These are phyloP conservation scores for Thamnophis sirtalis DNA, from an alignment of 2,113 vertebrate genomes.

Conservation along the genomic window DNA sequence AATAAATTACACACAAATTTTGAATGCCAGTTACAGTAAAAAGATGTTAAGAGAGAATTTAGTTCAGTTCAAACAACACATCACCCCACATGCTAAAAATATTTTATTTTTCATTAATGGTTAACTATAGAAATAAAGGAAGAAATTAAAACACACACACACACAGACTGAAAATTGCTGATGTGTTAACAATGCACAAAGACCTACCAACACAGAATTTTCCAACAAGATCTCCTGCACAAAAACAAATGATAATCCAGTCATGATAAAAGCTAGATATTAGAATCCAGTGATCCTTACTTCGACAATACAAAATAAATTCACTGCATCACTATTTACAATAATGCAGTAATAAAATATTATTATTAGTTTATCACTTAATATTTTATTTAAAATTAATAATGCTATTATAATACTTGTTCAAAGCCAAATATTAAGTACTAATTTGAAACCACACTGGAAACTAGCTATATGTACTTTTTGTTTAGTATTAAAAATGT, in stretches of 20 bases:
- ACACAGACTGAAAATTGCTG: slow-evolving; percentile 66
- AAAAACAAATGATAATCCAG: slow-evolving; percentile 79
- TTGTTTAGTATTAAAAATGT: neutral
- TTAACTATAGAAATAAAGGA: slow-evolving; percentile 59
- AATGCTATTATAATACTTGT: slow-evolving; percentile 1
- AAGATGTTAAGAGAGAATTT: slow-evolving; percentile 59
- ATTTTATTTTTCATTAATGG: slow-evolving; percentile 61
- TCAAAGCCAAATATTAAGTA: neutral
- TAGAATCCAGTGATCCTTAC: slow-evolving; percentile 58
- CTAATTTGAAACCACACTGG: neutral
- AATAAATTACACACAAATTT: slow-evolving; percentile 45
- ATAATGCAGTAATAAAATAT: neutral
- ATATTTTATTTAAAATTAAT: slow-evolving; percentile 6
- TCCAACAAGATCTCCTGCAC: slow-evolving; percentile 96
- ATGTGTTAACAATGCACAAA: slow-evolving; percentile 61
- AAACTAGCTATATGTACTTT: neutral
- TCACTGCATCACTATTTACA: slow-evolving; percentile 21
- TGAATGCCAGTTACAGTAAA: slow-evolving; percentile 47
- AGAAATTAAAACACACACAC: slow-evolving; percentile 49
- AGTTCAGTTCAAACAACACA: slow-evolving; percentile 56
- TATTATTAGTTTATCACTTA: neutral
- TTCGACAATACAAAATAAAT: slow-evolving; percentile 40
- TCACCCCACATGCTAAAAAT: slow-evolving; percentile 69
- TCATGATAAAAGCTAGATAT: slow-evolving; percentile 73
- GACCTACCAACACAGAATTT: slow-evolving; percentile 94